phyloP scores from a whole-genome alignment of 2,888 invertebrate species.

The Pyrrhia umbra region DNA sequence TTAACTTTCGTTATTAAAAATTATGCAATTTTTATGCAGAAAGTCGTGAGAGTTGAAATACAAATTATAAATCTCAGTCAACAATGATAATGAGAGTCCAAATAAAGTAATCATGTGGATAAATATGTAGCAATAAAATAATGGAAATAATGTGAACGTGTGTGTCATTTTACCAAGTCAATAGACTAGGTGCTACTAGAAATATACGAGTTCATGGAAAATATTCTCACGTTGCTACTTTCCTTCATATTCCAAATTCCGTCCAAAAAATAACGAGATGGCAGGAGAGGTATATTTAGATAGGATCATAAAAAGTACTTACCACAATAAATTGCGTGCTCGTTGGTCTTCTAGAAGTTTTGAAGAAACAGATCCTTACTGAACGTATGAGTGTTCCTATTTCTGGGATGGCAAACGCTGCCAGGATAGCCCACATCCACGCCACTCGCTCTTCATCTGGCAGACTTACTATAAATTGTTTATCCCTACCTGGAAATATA shows the following conservation, averaged over 20 bases:
- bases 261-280: neutral
- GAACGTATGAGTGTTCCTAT: slow-evolving; percentile 96
- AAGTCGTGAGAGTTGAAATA: slow-evolving; percentile 9
- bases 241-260: too few species aligned
- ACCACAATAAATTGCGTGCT: slow-evolving; percentile 88
- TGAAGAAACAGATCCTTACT: slow-evolving; percentile 96
- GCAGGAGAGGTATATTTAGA: neutral
- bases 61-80: slow-evolving; percentile 9
- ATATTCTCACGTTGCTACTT: neutral
- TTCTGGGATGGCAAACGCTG: slow-evolving; percentile 97
- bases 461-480: slow-evolving; percentile 94
- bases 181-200: neutral
- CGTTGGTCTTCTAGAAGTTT: slow-evolving; percentile 94
- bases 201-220: too few species aligned
- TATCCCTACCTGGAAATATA: slow-evolving; percentile 94
- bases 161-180: neutral
- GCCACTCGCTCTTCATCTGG: slow-evolving; percentile 96
- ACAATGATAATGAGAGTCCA: neutral
- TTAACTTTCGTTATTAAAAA: slow-evolving; percentile 8
- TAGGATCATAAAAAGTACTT: slow-evolving; percentile 68
- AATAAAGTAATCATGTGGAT: neutral
- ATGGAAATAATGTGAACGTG: neutral
- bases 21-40: slow-evolving; percentile 6
- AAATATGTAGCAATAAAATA: slow-evolving; percentile 6
- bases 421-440: slow-evolving; percentile 97